Evolutionary conservation across 2,113 vertebrate genomes (phyloP), one percentile per base, ranked within the genome.

Genomic region (Acanthochromis polyacanthus): DNA sequence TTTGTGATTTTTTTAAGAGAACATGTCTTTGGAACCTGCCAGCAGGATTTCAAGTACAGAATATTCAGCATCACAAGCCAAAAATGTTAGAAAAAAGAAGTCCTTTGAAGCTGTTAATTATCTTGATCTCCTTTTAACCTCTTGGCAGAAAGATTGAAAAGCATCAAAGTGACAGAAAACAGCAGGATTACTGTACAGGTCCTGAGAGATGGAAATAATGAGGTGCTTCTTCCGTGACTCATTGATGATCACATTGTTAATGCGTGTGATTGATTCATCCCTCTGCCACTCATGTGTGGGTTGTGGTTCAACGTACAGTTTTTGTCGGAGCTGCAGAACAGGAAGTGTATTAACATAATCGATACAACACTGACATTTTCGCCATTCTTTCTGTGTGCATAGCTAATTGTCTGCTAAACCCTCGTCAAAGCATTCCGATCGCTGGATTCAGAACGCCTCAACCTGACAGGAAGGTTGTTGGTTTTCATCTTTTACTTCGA

Each of bases 301-400:
- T 38, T 62, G 65, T 19, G 75, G 36, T 82, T 71, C 50, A 83
- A 59, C 51, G 61, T 40, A 61, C 81, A 69, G 45, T 80, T 14
- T 30, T 80, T 60, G 16, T 80, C 82, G 76, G 46, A 83, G 46
- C 70, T 72, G 75, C 51, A 79, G 71, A 89, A 81, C 81, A 78
- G 55, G 40, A 67, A 63, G 77, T 56, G 65, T 51, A 71, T 88
- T 81, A 73, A 60, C 77, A 84, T 68, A 64, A 92, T 91, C 87
- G 5, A 91, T 88, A 66, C 22, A 10, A n/a, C 68, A 30, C 79
- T 83, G 87, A 83, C 89, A 90, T 88, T 89, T 89, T 52, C 22
- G 32, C 67, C 25, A 36, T 10, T 69, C 71, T 79, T 57, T 63
- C 40, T 63, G 46, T 12, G 62, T 7, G 59, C 28, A 7, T 11